These are phyloP conservation scores for Sisor rabdophorus DNA, from an alignment of 2,113 vertebrate species.

Conservation along the genomic window DNA sequence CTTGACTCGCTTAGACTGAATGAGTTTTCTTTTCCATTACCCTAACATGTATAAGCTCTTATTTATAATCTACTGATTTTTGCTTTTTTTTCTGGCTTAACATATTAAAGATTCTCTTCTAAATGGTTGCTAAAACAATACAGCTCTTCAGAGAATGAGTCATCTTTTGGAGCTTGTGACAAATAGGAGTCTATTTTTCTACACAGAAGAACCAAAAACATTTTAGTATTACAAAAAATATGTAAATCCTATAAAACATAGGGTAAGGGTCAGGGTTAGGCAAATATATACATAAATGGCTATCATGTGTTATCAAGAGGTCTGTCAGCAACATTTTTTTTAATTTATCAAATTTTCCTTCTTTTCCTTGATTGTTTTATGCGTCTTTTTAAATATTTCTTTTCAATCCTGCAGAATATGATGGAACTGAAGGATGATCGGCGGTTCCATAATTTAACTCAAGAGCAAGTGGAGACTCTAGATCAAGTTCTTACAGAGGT, in stretches of 20 bases:
- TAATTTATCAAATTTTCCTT: background rate
- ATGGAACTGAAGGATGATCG: conserved; percentile 75
- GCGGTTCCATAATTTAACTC: conserved; percentile 86
- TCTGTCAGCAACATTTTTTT: conserved; percentile 35
- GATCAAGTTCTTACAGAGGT: conserved; percentile 81
- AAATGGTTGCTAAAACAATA: conserved; percentile 24
- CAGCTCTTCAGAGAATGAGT: conserved; percentile 35
- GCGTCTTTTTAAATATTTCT: conserved; percentile 2
- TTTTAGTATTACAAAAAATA: no score
- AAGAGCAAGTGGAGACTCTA: conserved; percentile 82
- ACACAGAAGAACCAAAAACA: background rate
- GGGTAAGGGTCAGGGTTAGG: background rate
- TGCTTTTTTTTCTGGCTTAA: background rate
- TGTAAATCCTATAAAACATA: background rate
- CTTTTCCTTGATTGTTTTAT: background rate
- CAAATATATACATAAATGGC: background rate
- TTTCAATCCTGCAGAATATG: conserved; percentile 73
- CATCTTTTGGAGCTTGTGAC: conserved; percentile 33
- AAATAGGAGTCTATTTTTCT: conserved; percentile 7
- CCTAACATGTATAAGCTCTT: background rate
- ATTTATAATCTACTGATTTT: background rate
- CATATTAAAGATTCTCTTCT: conserved; percentile 1
- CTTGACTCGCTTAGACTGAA: conserved; percentile 39
- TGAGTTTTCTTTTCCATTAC: conserved; percentile 11
- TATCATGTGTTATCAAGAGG: no score